Conservation (phyloP, 2,797 vertebrate genomes). For the Pipistrellus pipistrellus region DNA sequence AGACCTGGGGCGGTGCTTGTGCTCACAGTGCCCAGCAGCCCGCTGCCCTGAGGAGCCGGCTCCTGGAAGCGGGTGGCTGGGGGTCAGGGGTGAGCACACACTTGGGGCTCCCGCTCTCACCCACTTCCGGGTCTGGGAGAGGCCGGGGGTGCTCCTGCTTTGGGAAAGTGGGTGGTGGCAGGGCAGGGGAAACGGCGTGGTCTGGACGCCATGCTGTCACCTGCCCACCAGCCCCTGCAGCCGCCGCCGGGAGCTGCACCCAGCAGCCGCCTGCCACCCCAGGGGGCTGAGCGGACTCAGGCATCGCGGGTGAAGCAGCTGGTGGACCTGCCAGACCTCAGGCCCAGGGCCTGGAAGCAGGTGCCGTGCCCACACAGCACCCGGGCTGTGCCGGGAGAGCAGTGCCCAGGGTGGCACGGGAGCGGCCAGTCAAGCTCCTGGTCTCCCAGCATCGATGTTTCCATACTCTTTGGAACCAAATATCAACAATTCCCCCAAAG, state of each 20-base stretch:
- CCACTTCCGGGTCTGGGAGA: background rate
- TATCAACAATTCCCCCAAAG: background rate
- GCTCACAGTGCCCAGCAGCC: no score
- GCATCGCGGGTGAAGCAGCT: background rate
- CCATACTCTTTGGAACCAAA: background rate
- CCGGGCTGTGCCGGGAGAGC: no score
- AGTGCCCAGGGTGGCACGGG: no score
- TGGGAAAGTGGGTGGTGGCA: no score
- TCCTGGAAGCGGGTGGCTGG: background rate
- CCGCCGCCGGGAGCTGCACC: background rate
- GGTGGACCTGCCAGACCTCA: background rate
- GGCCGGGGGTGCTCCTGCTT: background rate
- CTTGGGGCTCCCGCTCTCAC: no score
- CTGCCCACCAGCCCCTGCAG: no score
- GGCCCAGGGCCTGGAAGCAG: background rate
- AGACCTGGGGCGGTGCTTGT: background rate
- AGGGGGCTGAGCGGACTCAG: background rate
- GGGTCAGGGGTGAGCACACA: no score
- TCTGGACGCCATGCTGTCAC: background rate
- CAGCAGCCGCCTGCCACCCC: background rate
- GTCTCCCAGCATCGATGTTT: background rate
- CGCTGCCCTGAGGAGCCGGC: no score
- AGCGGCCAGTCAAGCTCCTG: background rate
- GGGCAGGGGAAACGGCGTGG: background rate
- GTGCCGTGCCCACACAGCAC: no score